Percentiles rank a stretch among this genome's conserved stretches.
Evolutionary conservation across 2,888 invertebrate genomes (phyloP).

Genomic region (Junonia oenone): DNA sequence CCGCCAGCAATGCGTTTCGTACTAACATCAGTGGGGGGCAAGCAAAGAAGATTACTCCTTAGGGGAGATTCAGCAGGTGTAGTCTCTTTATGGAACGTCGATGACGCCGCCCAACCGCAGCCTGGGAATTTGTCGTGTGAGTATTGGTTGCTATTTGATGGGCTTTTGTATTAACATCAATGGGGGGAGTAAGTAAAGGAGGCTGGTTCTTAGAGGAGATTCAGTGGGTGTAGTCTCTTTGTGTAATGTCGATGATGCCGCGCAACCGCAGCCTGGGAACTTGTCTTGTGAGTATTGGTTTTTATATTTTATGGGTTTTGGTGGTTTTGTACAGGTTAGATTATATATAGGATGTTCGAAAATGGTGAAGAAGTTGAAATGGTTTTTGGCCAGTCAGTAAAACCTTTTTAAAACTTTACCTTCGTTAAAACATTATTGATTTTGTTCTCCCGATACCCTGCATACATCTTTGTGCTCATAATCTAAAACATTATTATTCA

Average conservation of each 20-base stretch:
- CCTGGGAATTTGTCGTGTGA: slow-evolving; percentile 74
- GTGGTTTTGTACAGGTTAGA: no score
- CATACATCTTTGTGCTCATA: no score
- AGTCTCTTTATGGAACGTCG: slow-evolving; percentile 93
- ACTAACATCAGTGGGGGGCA: slow-evolving; percentile 83
- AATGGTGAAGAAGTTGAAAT: no score
- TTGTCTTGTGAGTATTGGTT: slow-evolving; percentile 82
- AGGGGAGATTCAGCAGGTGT: slow-evolving; percentile 96
- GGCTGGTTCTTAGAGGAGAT: slow-evolving; percentile 90
- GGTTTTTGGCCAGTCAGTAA: no score
- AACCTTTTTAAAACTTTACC: no score
- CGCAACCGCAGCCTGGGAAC: slow-evolving; percentile 69
- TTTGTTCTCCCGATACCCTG: no score
- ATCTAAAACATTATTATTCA: no score
- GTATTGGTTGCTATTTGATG: no score
- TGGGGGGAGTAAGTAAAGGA: slow-evolving; percentile 82
- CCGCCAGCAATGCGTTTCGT: slow-evolving; percentile 92
- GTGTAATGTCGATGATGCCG: slow-evolving; percentile 93
- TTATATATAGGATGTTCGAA: no score
- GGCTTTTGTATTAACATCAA: slow-evolving; percentile 83
- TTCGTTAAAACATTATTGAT: background rate
- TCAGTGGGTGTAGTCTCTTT: slow-evolving; percentile 93
- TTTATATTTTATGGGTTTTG: no score
- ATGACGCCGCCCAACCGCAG: slow-evolving; percentile 85
- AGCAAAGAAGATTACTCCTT: slow-evolving; percentile 83